Conservation (phyloP, 2,888 invertebrate species). For the Tachystola acroxantha region DNA sequence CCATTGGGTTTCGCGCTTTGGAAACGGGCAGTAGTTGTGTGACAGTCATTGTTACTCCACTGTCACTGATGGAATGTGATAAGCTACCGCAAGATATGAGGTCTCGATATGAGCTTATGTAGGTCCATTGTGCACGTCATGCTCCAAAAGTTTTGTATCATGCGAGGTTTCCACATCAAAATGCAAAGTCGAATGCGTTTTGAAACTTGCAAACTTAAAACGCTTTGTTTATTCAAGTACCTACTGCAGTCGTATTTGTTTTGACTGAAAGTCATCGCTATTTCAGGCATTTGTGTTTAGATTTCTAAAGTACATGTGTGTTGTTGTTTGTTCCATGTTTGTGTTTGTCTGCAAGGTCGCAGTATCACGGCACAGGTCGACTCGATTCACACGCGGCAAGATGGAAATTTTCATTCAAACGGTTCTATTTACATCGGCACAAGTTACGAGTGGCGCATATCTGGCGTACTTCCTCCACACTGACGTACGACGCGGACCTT, state of each 20-base stretch:
- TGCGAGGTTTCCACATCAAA: background rate
- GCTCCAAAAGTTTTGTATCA: slow-evolving; percentile 14
- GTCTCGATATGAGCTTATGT: slow-evolving; percentile 4
- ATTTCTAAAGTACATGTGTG: slow-evolving; percentile 6
- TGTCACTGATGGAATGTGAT: slow-evolving; percentile 46
- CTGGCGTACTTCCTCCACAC: slow-evolving; percentile 61
- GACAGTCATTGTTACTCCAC: slow-evolving; percentile 51
- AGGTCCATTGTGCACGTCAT: slow-evolving; percentile 14
- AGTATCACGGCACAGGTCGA: slow-evolving; percentile 62
- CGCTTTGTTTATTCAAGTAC: too few species aligned
- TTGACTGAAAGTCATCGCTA: slow-evolving; percentile 8
- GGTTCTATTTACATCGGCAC: slow-evolving; percentile 69
- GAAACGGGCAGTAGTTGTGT: slow-evolving; percentile 63
- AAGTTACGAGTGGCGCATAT: slow-evolving; percentile 57
- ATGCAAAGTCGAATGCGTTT: background rate
- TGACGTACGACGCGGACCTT: slow-evolving; percentile 56
- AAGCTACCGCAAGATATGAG: slow-evolving; percentile 15
- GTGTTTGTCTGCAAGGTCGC: slow-evolving; percentile 68
- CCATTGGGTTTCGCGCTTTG: slow-evolving; percentile 75
- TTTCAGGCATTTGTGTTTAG: slow-evolving; percentile 5
- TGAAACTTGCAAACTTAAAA: background rate
- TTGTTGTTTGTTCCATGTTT: slow-evolving; percentile 23
- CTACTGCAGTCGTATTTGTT: slow-evolving; percentile 4
- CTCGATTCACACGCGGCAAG: slow-evolving; percentile 71
- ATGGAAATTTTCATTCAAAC: slow-evolving; percentile 69